phyloP scores from a whole-genome alignment of 2,797 vertebrate genomes.

The Hydrophis major region DNA sequence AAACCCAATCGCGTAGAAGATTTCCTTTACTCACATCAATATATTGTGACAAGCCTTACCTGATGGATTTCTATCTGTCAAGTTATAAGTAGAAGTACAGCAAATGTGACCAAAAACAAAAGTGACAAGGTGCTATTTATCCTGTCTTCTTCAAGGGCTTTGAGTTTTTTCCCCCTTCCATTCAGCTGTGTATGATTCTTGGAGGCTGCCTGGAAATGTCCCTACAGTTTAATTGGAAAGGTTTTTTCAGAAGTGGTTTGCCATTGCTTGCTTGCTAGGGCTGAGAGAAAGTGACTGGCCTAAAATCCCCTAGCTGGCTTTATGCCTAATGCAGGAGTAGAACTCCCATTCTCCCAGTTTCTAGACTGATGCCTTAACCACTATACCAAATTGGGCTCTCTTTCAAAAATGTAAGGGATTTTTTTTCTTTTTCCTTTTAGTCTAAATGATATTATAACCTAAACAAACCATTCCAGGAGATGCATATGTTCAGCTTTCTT shows the following conservation, averaged over 20 bases:
- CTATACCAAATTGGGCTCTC: background rate
- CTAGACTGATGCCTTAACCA: background rate
- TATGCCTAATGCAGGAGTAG: background rate
- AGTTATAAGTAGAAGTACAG: too few species aligned
- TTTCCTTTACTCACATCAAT: background rate
- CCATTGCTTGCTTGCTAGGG: background rate
- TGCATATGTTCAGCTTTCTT: constrained; percentile 22
- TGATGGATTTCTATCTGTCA: background rate
- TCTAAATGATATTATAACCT: background rate
- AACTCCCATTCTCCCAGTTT: background rate
- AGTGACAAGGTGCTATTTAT: background rate
- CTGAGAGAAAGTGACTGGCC: background rate
- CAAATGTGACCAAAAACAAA: constrained; percentile 4
- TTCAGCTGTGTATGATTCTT: background rate
- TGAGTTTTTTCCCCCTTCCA: background rate
- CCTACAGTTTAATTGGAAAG: background rate
- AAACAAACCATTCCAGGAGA: background rate
- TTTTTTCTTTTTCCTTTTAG: background rate
- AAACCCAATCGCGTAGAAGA: background rate
- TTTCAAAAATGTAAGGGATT: constrained; percentile 15
- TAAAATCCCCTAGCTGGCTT: background rate
- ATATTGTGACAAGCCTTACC: background rate
- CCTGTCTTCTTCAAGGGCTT: background rate
- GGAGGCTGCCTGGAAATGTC: background rate
- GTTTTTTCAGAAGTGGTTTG: background rate